Evolutionary conservation across 2,888 invertebrate species (phyloP).

Genomic region (Cotesia congregata): DNA sequence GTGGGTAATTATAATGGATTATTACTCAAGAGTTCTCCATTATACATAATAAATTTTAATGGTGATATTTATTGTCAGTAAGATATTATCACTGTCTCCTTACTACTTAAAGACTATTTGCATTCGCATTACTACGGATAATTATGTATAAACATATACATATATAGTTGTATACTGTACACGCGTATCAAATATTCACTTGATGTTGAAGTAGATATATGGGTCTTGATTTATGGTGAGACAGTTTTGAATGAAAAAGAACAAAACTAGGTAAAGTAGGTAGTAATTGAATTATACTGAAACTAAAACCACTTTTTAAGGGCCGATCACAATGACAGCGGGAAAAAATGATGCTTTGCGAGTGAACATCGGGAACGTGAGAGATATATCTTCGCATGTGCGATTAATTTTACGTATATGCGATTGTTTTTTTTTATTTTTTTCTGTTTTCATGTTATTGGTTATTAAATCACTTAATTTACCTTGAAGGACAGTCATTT

Average conservation of each 20-base stretch:
- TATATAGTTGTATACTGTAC: no score
- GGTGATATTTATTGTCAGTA: constrained; percentile 10
- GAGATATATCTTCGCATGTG: constrained; percentile 31
- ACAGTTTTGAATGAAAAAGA: no score
- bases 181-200: no score
- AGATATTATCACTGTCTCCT: background rate
- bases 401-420: constrained; percentile 29
- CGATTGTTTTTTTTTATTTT: background rate
- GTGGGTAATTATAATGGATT: background rate
- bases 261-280: no score
- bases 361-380: constrained; percentile 51
- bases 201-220: no score
- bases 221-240: no score
- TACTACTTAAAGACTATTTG: background rate
- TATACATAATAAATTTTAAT: constrained; percentile 10
- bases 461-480: constrained; percentile 45
- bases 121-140: background rate
- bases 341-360: constrained; percentile 19
- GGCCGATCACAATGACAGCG: background rate
- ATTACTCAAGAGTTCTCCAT: background rate
- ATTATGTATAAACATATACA: background rate
- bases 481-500: constrained; percentile 40
- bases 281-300: no score
- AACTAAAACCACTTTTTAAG: background rate
- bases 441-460: constrained; percentile 43